A percentile compares a stretch with the other conserved stretches of the same genome.
These are phyloP conservation scores for Microplitis manilae DNA, from an alignment of 2,888 invertebrate species.

Conservation along the genomic window DNA sequence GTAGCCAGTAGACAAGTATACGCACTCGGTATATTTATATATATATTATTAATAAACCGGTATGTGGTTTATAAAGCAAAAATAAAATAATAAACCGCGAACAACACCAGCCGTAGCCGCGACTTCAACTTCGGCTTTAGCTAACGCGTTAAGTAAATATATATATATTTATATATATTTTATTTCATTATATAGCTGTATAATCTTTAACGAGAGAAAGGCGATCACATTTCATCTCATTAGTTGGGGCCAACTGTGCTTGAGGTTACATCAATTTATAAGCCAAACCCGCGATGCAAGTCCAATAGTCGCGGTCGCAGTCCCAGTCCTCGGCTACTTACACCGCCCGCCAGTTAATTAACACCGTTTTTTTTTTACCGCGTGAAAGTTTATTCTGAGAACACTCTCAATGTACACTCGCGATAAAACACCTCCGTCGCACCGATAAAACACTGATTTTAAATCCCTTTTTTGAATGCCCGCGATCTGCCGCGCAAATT, in stretches of 20 bases:
- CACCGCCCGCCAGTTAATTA: constrained; percentile 59
- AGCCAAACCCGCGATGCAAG: constrained; percentile 54
- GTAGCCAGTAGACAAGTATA: constrained; percentile 13
- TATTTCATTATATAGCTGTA: constrained; percentile 50
- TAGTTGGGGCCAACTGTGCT: constrained; percentile 54
- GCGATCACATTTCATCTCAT: constrained; percentile 70
- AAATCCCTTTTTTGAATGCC: constrained; percentile 25
- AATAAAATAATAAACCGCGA: background rate
- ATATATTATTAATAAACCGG: constrained; percentile 6
- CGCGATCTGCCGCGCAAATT: background rate
- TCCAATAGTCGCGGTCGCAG: constrained; percentile 43
- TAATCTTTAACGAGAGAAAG: constrained; percentile 69
- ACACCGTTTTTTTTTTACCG: constrained; percentile 48
- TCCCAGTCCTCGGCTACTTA: constrained; percentile 42
- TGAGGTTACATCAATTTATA: constrained; percentile 67
- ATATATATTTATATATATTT: constrained; percentile 52
- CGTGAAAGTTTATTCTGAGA: constrained; percentile 59
- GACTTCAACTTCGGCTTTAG: background rate
- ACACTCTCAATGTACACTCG: constrained; percentile 35
- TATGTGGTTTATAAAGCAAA: background rate
- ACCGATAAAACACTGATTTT: constrained; percentile 21
- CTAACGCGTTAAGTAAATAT: background rate
- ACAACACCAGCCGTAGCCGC: constrained; percentile 20
- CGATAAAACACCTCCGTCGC: constrained; percentile 10
- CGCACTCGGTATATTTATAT: background rate